These are phyloP conservation scores for Monodelphis domestica DNA, from an alignment of 2,797 vertebrate genomes.

Conservation along the genomic window DNA sequence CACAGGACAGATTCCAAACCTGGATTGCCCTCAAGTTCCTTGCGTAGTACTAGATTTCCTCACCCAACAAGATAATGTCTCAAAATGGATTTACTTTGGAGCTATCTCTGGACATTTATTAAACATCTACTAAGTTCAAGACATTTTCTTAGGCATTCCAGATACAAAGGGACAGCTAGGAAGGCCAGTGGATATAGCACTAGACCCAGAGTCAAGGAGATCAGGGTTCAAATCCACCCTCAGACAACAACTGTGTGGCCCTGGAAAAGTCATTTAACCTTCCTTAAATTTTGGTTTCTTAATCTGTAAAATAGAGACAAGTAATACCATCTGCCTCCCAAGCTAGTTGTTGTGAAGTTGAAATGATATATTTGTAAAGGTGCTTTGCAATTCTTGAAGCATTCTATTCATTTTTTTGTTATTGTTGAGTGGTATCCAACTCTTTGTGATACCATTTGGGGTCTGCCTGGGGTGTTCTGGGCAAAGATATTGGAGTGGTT, in stretches of 20 bases:
- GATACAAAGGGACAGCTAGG: background rate
- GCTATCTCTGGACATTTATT: background rate
- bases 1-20: background rate
- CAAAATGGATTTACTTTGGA: background rate
- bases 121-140: background rate
- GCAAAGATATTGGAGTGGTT: background rate
- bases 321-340: background rate
- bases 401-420: background rate
- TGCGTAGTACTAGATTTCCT: background rate
- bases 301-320: background rate
- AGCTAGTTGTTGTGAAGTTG: background rate
- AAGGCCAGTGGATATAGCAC: background rate
- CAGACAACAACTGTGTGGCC: background rate
- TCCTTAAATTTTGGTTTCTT: background rate
- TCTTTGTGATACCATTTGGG: background rate
- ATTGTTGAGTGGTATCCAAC: background rate
- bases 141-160: background rate
- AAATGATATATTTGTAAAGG: background rate
- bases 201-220: background rate
- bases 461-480: background rate
- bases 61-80: background rate
- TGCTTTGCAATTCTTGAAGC: background rate
- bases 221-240: background rate
- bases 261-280: background rate
- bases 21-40: background rate